Conservation (phyloP, 2,888 invertebrate genomes). For the Eristalis pertinax region DNA sequence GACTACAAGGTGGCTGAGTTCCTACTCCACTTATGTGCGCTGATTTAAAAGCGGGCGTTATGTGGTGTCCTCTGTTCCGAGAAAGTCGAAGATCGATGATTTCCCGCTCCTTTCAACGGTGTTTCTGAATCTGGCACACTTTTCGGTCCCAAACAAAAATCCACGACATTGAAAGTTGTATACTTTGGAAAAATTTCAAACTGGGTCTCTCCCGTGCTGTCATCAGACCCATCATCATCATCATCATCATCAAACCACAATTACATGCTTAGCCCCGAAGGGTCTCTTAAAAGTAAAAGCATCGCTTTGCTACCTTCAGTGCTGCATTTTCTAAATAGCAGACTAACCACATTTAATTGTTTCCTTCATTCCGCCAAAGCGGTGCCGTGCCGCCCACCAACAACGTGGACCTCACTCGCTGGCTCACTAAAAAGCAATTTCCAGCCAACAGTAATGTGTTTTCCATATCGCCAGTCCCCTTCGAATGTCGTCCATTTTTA, state of each 20-base stretch:
- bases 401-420: not conserved
- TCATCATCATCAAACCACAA: not conserved
- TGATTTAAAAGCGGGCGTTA: too few relatives aligned
- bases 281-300: not conserved
- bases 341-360: conserved; percentile 9
- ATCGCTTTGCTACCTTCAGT: not conserved
- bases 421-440: not conserved
- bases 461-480: not conserved
- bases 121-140: too few relatives aligned
- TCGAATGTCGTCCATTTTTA: conserved; percentile 17
- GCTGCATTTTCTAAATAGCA: not conserved
- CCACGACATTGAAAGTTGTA: too few relatives aligned
- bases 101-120: too few relatives aligned
- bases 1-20: too few relatives aligned
- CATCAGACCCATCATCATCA: not conserved
- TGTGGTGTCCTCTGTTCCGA: too few relatives aligned
- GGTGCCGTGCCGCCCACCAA: not conserved
- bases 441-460: not conserved
- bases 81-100: too few relatives aligned
- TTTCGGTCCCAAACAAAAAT: too few relatives aligned
- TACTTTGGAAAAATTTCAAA: too few relatives aligned
- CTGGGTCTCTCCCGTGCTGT: not conserved
- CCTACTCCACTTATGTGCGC: too few relatives aligned
- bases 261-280: not conserved
- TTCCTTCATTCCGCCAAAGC: not conserved